These are phyloP conservation scores for Morpho deidamia DNA, from an alignment of 2,888 invertebrate genomes.

Conservation along the genomic window DNA sequence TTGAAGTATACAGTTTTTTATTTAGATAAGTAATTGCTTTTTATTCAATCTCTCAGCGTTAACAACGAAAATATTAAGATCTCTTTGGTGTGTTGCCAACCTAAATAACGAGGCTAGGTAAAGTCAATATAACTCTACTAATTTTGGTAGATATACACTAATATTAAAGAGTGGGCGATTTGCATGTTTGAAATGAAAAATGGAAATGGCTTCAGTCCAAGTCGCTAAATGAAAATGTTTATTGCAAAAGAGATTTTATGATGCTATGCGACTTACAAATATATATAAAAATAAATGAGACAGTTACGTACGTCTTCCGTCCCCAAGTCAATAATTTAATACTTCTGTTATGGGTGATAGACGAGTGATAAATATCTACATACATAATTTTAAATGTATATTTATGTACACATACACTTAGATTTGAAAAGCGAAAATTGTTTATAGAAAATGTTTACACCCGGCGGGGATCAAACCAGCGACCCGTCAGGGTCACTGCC, in stretches of 20 bases:
- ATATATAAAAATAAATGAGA: no score
- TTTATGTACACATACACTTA: no score
- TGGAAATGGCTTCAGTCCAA: constrained; percentile 14
- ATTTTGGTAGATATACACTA: constrained; percentile 16
- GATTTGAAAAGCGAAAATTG: no score
- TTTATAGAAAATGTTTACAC: no score
- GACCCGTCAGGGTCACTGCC: no score
- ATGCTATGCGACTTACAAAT: constrained; percentile 2
- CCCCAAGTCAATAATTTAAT: no score
- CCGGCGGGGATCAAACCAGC: no score
- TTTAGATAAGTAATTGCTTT: background rate
- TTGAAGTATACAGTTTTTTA: no score
- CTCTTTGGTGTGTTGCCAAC: constrained; percentile 23
- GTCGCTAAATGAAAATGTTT: constrained; percentile 12
- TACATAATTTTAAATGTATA: no score
- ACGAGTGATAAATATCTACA: no score
- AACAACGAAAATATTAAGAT: constrained; percentile 14
- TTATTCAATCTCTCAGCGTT: constrained; percentile 1
- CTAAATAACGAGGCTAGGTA: constrained; percentile 22
- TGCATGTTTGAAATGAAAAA: constrained; percentile 15
- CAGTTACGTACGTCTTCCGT: no score
- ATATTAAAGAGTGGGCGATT: constrained; percentile 18
- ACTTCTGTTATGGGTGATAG: no score
- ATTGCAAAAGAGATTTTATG: constrained; percentile 8
- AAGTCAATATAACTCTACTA: constrained; percentile 17